Percentiles rank a stretch among this genome's conserved stretches.
Conservation (phyloP, 2,113 vertebrate species). For the Apus apus region DNA sequence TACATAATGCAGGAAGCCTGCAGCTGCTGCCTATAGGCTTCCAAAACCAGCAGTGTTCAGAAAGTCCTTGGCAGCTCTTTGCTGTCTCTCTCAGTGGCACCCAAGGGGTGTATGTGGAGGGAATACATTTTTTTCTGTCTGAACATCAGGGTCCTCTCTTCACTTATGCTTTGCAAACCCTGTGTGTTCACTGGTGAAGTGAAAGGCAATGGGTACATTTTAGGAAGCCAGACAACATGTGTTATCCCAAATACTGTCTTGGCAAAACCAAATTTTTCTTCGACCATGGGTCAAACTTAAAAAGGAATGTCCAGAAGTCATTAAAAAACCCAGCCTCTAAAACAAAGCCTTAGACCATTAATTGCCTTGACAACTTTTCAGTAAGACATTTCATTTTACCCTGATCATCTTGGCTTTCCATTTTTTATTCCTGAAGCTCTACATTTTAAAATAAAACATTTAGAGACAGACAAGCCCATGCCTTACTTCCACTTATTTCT, state of each 20-base stretch:
- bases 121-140: not conserved
- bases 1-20: constrained; percentile 28
- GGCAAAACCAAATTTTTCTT: not conserved
- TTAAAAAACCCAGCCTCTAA: not conserved
- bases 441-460: not conserved
- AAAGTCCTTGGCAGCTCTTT: constrained; percentile 11
- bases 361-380: not conserved
- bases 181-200: not conserved
- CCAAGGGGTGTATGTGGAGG: not conserved
- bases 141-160: not conserved
- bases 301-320: not conserved
- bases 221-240: not conserved
- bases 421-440: not conserved
- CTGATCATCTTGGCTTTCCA: not conserved
- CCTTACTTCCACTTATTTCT: not conserved
- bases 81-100: not conserved
- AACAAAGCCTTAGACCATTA: not conserved
- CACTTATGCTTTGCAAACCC: not conserved
- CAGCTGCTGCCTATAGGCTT: constrained; percentile 1
- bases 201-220: not conserved
- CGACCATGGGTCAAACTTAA: not conserved
- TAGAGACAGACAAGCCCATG: not conserved
- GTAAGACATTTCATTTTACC: not conserved
- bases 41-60: not conserved
- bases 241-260: not conserved